Conservation (phyloP, 2,797 vertebrate genomes). For the Halcyon smyrnensis region DNA sequence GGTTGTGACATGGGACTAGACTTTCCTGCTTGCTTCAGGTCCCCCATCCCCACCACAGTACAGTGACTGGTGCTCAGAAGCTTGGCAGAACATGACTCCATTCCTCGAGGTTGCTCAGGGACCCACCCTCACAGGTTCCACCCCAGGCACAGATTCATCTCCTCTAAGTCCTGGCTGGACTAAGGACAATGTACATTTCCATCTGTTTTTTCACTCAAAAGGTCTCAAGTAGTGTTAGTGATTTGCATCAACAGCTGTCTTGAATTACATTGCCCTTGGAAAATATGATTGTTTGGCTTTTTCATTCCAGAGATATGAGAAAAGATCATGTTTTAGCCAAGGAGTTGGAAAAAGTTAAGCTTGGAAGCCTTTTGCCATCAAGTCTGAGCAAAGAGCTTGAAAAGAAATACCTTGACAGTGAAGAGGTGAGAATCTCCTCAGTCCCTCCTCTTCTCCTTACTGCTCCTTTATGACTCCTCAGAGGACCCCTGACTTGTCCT, state of each 20-base stretch:
- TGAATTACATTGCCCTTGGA: slow-evolving; percentile 19
- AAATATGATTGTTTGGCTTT: slow-evolving; percentile 17
- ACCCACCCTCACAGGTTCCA: background rate
- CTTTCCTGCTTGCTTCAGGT: background rate
- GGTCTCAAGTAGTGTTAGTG: background rate
- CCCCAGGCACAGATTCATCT: background rate
- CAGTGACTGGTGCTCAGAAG: background rate
- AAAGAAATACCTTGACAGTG: slow-evolving; percentile 77
- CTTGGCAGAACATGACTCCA: background rate
- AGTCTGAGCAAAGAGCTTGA: slow-evolving; percentile 78
- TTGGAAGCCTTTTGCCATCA: slow-evolving; percentile 84
- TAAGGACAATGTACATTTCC: background rate
- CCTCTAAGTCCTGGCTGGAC: background rate
- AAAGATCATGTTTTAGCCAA: slow-evolving; percentile 78
- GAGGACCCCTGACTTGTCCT: background rate
- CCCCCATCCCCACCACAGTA: background rate
- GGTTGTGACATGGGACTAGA: background rate
- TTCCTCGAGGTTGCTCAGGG: background rate
- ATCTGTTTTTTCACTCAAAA: slow-evolving; percentile 25
- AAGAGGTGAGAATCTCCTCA: slow-evolving; percentile 79
- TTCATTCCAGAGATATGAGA: slow-evolving; percentile 82
- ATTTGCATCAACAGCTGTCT: slow-evolving; percentile 22
- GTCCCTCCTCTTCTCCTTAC: background rate
- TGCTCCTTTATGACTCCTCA: background rate
- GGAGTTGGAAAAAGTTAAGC: slow-evolving; percentile 74